A percentile compares a stretch with the other conserved stretches of the same genome.
Conservation (phyloP, 2,797 vertebrate genomes). For the Hippocampus kuda region DNA sequence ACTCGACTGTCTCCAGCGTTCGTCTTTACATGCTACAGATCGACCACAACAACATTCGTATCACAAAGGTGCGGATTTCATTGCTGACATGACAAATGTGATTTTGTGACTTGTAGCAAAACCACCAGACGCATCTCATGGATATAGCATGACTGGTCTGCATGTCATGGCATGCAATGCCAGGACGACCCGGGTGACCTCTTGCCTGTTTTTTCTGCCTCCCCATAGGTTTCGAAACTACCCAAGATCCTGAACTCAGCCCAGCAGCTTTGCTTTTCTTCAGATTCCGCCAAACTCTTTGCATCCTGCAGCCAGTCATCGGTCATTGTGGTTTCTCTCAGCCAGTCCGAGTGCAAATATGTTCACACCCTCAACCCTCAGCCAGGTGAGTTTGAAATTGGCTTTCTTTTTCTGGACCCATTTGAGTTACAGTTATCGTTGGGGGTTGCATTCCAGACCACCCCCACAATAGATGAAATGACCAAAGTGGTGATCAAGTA, state of each 20-base stretch:
- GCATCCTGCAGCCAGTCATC: slow-evolving; percentile 68
- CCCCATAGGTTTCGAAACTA: slow-evolving; percentile 64
- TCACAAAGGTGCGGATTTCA: slow-evolving; percentile 68
- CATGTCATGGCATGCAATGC: background rate
- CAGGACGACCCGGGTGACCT: background rate
- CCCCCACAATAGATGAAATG: no score
- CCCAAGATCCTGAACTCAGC: slow-evolving; percentile 69
- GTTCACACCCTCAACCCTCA: slow-evolving; percentile 69
- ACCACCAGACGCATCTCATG: background rate
- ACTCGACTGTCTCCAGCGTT: slow-evolving; percentile 70
- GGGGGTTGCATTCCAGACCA: no score
- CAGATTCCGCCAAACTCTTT: slow-evolving; percentile 76
- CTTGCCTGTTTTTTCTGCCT: background rate
- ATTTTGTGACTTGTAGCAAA: background rate
- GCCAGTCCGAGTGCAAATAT: slow-evolving; percentile 64
- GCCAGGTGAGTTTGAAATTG: slow-evolving; percentile 60
- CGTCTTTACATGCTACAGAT: slow-evolving; percentile 73
- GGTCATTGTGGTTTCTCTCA: slow-evolving; percentile 69
- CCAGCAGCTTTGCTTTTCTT: slow-evolving; percentile 80
- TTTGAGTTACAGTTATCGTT: no score
- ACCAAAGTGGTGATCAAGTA: no score
- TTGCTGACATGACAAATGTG: background rate
- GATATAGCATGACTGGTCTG: background rate
- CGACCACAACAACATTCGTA: slow-evolving; percentile 52
- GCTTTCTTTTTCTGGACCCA: background rate